Conservation (phyloP, 2,113 vertebrate genomes). For the Oxyura jamaicensis region DNA sequence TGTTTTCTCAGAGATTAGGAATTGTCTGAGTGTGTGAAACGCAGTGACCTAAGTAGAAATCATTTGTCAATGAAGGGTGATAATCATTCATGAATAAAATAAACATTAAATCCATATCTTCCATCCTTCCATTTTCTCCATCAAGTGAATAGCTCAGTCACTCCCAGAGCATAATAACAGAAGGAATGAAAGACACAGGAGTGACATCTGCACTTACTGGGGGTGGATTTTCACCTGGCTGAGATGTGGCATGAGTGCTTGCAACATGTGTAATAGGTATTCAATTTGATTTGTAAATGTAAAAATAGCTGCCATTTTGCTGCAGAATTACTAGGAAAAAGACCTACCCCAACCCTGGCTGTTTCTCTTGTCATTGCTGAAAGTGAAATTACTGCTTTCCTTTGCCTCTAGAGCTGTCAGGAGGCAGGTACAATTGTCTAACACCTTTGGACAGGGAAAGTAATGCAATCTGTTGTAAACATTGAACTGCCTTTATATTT, state of each 20-base stretch:
- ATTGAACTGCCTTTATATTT: neutral
- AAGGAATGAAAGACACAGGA: neutral
- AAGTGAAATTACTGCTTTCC: constrained; percentile 7
- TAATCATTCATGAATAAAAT: constrained; percentile 15
- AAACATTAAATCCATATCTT: neutral
- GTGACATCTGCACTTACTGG: neutral
- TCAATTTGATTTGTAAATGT: neutral
- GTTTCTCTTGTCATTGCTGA: neutral
- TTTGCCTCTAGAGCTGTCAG: neutral
- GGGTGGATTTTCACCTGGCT: neutral
- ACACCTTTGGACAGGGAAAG: neutral
- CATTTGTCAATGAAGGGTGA: neutral
- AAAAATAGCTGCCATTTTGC: constrained; percentile 2
- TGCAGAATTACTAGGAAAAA: neutral
- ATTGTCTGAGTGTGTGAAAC: neutral
- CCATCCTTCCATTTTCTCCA: neutral
- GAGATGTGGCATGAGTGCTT: neutral
- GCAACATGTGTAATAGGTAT: neutral
- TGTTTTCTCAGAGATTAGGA: neutral
- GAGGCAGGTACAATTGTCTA: neutral
- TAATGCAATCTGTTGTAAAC: neutral
- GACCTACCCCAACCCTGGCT: neutral
- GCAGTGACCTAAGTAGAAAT: neutral
- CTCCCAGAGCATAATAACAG: neutral
- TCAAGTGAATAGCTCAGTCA: neutral